Conservation (phyloP, 23 tunicate genomes). For the Halocynthia roretzi region DNA sequence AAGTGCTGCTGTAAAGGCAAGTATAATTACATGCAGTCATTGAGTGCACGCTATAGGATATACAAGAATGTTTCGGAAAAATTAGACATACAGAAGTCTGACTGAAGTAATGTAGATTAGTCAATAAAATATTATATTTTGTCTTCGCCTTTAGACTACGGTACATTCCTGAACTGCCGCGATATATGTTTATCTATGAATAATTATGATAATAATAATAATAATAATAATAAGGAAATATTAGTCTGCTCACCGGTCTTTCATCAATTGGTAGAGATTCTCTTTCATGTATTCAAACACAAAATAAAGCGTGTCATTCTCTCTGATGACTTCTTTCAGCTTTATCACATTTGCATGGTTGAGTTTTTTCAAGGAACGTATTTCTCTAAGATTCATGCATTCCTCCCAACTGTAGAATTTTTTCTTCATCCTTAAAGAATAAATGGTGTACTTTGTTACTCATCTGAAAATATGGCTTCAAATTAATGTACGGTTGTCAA, state of each 20-base stretch:
- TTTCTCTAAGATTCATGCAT: conserved; percentile 90
- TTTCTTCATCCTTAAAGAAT: conserved; percentile 83
- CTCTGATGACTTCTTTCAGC: conserved; percentile 94
- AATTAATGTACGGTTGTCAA: background rate
- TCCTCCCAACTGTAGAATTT: conserved; percentile 99
- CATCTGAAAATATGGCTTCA: background rate
- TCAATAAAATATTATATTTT: too few species aligned
- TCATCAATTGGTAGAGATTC: conserved; percentile 96
- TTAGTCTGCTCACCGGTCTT: conserved; percentile 46
- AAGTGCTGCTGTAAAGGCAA: too few species aligned
- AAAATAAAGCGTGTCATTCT: conserved; percentile 84
- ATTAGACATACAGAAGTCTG: too few species aligned
- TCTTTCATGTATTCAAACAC: conserved; percentile 99
- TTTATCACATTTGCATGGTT: conserved; percentile 94
- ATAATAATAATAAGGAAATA: background rate
- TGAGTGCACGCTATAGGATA: too few species aligned
- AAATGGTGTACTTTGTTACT: background rate
- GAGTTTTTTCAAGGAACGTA: conserved; percentile 81
- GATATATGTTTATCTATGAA: too few species aligned
- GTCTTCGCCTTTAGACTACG: too few species aligned
- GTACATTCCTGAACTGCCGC: too few species aligned
- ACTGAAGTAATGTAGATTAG: too few species aligned
- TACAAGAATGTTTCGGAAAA: too few species aligned
- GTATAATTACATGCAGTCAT: too few species aligned
- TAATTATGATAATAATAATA: too few species aligned